phyloP scores from a whole-genome alignment of 2,888 invertebrate species.

The Phengaris arion region DNA sequence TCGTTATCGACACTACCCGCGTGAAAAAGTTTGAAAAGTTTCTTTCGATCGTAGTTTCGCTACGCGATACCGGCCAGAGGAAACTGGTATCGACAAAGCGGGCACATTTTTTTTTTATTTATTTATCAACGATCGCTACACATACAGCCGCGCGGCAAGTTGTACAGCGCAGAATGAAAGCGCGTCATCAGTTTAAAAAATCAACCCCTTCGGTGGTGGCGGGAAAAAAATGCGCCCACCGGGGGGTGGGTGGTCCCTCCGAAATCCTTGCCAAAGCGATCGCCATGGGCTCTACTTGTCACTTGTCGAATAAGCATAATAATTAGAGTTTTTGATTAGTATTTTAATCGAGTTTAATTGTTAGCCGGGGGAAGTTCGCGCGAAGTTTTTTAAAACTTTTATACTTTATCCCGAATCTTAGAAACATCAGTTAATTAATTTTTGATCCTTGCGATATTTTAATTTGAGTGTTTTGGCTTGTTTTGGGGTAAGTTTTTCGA shows the following conservation, averaged over 20 bases:
- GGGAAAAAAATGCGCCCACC: slow-evolving; percentile 69
- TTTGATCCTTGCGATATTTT: slow-evolving; percentile 17
- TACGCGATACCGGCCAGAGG: slow-evolving; percentile 65
- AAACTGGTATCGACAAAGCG: slow-evolving; percentile 73
- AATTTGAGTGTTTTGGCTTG: slow-evolving; percentile 7
- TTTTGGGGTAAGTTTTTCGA: neutral
- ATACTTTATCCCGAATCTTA: slow-evolving; percentile 9
- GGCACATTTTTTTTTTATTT: slow-evolving; percentile 63
- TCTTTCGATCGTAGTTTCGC: slow-evolving; percentile 47
- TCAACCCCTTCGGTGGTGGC: slow-evolving; percentile 78
- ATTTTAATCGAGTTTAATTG: slow-evolving; percentile 51
- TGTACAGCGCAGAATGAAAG: slow-evolving; percentile 80
- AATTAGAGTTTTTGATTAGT: slow-evolving; percentile 74
- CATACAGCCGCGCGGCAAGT: slow-evolving; percentile 78
- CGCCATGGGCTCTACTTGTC: slow-evolving; percentile 74
- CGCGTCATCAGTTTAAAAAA: slow-evolving; percentile 82
- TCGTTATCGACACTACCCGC: slow-evolving; percentile 29
- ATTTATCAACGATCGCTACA: slow-evolving; percentile 71
- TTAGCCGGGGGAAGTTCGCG: slow-evolving; percentile 30
- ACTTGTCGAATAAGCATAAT: slow-evolving; percentile 78
- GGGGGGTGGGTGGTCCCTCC: slow-evolving; percentile 70
- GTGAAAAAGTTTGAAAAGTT: slow-evolving; percentile 52
- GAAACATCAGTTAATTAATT: slow-evolving; percentile 19
- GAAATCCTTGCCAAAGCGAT: slow-evolving; percentile 78
- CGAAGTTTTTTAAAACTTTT: slow-evolving; percentile 32